Evolutionary conservation across 2,888 invertebrate species (phyloP).

Genomic region (Entomobrya multifasciata): DNA sequence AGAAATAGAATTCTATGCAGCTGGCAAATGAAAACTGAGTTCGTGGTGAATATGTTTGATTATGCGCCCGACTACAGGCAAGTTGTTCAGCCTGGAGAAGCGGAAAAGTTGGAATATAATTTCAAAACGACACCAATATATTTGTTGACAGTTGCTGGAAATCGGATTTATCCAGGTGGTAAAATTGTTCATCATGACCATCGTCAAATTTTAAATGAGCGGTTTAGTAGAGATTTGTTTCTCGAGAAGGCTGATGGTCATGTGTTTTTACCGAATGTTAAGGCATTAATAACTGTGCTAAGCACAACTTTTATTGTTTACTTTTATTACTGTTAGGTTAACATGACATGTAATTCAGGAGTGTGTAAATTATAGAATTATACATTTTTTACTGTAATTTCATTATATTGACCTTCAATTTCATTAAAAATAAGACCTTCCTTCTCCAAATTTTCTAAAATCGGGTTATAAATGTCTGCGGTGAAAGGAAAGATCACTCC

Average conservation of each 20-base stretch:
- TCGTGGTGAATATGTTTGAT: slow-evolving; percentile 46
- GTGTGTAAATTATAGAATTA: too few relatives aligned
- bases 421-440: slow-evolving; percentile 31
- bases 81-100: not conserved
- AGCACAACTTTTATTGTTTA: too few relatives aligned
- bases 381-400: too few relatives aligned
- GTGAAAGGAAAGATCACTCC: slow-evolving; percentile 42
- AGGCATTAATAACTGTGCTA: too few relatives aligned
- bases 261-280: not conserved
- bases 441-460: slow-evolving; percentile 13
- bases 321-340: too few relatives aligned
- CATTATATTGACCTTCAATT: too few relatives aligned
- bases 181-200: slow-evolving; percentile 54
- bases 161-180: slow-evolving; percentile 39
- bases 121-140: slow-evolving; percentile 12
- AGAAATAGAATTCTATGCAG: slow-evolving; percentile 31
- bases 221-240: slow-evolving; percentile 27
- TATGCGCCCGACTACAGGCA: slow-evolving; percentile 27
- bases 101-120: slow-evolving; percentile 38
- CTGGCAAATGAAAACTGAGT: slow-evolving; percentile 44
- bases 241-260: not conserved
- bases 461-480: slow-evolving; percentile 40
- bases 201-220: slow-evolving; percentile 15
- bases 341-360: too few relatives aligned
- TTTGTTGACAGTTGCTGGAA: slow-evolving; percentile 53